Evolutionary conservation across 2,888 invertebrate genomes (phyloP).

Genomic region (Deladenus siricidicola): DNA sequence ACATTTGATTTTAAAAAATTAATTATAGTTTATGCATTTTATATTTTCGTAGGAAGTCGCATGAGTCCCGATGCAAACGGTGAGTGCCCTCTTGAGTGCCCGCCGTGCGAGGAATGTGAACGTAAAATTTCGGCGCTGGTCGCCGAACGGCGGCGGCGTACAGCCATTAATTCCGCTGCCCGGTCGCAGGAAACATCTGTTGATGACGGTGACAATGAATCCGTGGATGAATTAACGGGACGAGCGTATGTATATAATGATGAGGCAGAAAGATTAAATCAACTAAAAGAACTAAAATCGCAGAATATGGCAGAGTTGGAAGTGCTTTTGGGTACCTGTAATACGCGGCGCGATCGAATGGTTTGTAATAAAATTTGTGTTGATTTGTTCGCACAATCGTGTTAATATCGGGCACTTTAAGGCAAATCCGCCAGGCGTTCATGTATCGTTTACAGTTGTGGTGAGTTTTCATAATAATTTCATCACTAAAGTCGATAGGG

Average conservation of each 20-base stretch:
- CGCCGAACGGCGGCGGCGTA: background rate
- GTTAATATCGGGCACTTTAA: background rate
- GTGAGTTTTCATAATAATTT: constrained; percentile 51
- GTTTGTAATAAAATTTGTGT: constrained; percentile 24
- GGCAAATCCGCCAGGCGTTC: constrained; percentile 47
- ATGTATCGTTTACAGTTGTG: constrained; percentile 47
- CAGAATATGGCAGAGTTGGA: constrained; percentile 37
- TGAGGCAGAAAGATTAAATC: background rate
- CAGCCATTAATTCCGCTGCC: background rate
- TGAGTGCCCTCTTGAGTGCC: constrained; percentile 33
- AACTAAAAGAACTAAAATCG: too few relatives aligned
- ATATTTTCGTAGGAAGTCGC: constrained; percentile 1
- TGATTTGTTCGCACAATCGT: background rate
- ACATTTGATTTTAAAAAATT: too few relatives aligned
- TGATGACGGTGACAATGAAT: background rate
- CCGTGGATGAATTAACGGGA: too few relatives aligned
- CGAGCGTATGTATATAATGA: too few relatives aligned
- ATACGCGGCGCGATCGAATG: constrained; percentile 45
- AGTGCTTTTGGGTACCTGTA: constrained; percentile 45
- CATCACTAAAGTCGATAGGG: constrained; percentile 50
- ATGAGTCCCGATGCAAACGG: constrained; percentile 23
- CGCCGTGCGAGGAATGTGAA: constrained; percentile 24
- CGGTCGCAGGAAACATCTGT: background rate
- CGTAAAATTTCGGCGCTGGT: background rate
- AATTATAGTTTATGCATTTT: too few relatives aligned